Conservation (phyloP, 2,888 invertebrate genomes). For the Pristionchus maxplancki region DNA sequence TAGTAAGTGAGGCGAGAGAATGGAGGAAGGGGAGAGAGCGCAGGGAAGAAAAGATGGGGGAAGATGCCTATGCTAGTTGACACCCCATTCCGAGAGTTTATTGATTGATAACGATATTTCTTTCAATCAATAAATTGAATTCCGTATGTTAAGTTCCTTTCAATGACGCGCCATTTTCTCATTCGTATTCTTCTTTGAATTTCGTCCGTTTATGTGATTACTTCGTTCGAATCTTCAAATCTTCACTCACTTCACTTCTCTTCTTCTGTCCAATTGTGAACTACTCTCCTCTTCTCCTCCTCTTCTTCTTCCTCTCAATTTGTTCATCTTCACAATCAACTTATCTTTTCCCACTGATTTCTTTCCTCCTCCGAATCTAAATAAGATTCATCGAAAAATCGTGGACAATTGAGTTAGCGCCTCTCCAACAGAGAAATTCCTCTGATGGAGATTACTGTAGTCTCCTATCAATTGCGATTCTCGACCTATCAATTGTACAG, state of each 20-base stretch:
- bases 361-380: not conserved
- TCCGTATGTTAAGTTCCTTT: not conserved
- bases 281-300: not conserved
- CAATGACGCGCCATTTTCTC: not conserved
- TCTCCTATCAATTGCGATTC: not conserved
- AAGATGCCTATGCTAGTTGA: not conserved
- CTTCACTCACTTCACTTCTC: not conserved
- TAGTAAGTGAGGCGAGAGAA: not conserved
- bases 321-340: slow-evolving; percentile 20
- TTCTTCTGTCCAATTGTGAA: slow-evolving; percentile 6
- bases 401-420: slow-evolving; percentile 2
- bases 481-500: not conserved
- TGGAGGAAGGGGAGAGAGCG: not conserved
- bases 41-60: not conserved
- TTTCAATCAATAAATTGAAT: no score
- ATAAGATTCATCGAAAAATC: slow-evolving; percentile 26
- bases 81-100: not conserved
- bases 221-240: not conserved
- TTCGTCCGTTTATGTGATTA: slow-evolving; percentile 17
- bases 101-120: not conserved
- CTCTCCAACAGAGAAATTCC: not conserved
- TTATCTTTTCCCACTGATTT: slow-evolving; percentile 23
- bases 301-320: slow-evolving; percentile 9
- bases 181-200: slow-evolving; percentile 15
- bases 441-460: not conserved